Base-by-base conservation (phyloP, 2,113 vertebrate genomes). In the Cariama cristata region DNA sequence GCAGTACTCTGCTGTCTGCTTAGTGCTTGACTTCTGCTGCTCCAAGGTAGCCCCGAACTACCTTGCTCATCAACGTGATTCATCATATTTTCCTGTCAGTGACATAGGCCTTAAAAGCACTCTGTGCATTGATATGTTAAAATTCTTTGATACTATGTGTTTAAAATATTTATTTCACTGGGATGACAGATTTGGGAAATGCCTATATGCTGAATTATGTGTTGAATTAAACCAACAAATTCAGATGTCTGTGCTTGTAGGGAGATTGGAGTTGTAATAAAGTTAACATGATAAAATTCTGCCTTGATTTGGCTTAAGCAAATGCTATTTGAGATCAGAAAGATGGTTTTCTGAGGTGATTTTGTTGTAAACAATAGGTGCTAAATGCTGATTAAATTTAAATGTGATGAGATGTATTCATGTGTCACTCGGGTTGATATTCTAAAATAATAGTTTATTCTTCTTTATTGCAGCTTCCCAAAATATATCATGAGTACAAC, bases 401-500 rank as follows among this genome's bases (percentile, higher is more conserved):
- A 88, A 84, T 83, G 40, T 85, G 76, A 91, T 88, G 71, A 88
- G 33, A 56, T 81, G 9, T 74, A 14, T 90, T 95, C 86, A 35
- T 69, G 49, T 94, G 55, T 84, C 69, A 50, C 45, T 60, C n/a
- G 62, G 87, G 53, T 91, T 90, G 64, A 49, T 90, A 56, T 91
- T 88, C 82, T 79, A 75, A 93, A 93, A 89, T 59, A 95, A 96
- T 88, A 75, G 67, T 59, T 97, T 91, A 60, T 92, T 95, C 62
- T 88, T 94, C 86, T 53, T 92, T 62, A 80, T 81, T 96, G n/a
- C 55, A 84, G 56, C 86, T 98, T 97, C 96, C 90, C 93, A 96
- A 98, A 98, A 98, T 98, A 97, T 26, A 79, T 95, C 81, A 45
- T 62, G 94, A 97, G 62, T 97, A 50, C 79, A 95, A 40, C 86